Base-by-base conservation (phyloP, 2,113 vertebrate genomes). In the Clarias gariepinus region DNA sequence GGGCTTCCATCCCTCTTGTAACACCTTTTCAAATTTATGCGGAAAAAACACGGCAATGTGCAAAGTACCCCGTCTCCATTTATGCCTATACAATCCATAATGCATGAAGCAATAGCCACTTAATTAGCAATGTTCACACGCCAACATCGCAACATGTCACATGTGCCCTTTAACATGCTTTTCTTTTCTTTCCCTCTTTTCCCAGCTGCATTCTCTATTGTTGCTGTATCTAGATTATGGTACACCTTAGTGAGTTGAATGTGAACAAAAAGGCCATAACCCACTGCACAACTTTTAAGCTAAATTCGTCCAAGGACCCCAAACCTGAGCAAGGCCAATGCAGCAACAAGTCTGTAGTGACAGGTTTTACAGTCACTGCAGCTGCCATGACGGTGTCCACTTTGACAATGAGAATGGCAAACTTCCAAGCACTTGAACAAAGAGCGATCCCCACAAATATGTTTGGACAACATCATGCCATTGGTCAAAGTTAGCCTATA, bases 391-490 rank as follows among this genome's bases (percentile, higher is more conserved):
- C 11, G 7, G 25, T n/a, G 61, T 85, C 52, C 63, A 86, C 36
- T 78, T 80, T 86, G 84, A 80, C 84, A 69, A 13, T 58, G 47
- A 57, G 63, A 86, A 55, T 85, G 74, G 47, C 84, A 5, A 79
- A 25, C 61, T 58, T 66, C 63, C 76, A 66, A 69, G 11, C 23
- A 53, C 60, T 41, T 68, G 23, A 52, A 63, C 57, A 77, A 85
- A 74, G 58, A 78, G 25, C 57, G 64, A 64, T 52, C 12, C 11
- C 63, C 11, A 79, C 58, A 66, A 53, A 58, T 33, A 69, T n/a
- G 33, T 33, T 57, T n/a, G 52, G 52, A 68, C 28, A 69, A 58
- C 76, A 55, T 52, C 25, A 36, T 0, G 12, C 52, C 47, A 30
- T 28, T 69, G 66, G 82, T 57, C 66, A 57, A 71, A 60, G 60